phyloP scores from a whole-genome alignment of 1,140 invertebrate genomes.

The Stratiolaelaps scimitus region DNA sequence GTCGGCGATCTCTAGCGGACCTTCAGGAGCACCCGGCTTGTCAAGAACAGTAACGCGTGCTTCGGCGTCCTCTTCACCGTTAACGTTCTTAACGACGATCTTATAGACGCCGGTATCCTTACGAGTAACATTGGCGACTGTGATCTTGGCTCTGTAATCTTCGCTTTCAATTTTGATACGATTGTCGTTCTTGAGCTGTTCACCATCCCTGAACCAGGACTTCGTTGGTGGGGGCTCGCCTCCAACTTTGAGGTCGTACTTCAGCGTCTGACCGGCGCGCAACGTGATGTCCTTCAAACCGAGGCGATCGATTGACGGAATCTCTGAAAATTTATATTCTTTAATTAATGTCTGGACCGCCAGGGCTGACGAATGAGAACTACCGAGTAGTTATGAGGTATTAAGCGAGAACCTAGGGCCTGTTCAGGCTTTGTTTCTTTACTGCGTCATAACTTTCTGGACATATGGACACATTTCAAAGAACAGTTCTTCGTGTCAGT shows the following conservation, averaged over 20 bases:
- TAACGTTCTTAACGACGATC: slow-evolving; percentile 77
- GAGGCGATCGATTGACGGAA: slow-evolving; percentile 59
- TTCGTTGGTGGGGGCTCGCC: slow-evolving; percentile 77
- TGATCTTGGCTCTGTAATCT: slow-evolving; percentile 69
- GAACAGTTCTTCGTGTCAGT: no score
- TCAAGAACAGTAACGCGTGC: slow-evolving; percentile 71
- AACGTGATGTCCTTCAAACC: slow-evolving; percentile 72
- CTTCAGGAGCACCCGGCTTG: slow-evolving; percentile 75
- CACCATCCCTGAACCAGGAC: slow-evolving; percentile 70
- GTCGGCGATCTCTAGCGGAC: slow-evolving; percentile 76
- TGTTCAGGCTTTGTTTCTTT: no score
- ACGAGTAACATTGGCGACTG: slow-evolving; percentile 57
- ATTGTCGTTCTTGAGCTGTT: slow-evolving; percentile 51
- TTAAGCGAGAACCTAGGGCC: no score
- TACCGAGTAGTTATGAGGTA: no score
- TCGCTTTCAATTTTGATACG: slow-evolving; percentile 66
- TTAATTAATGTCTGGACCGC: no score
- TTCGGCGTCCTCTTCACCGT: slow-evolving; percentile 77
- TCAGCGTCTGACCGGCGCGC: slow-evolving; percentile 69
- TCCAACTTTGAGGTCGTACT: slow-evolving; percentile 71
- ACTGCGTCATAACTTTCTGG: no score
- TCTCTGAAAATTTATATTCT: neutral
- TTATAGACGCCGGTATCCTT: slow-evolving; percentile 69
- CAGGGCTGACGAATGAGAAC: no score
- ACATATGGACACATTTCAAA: no score